These are phyloP conservation scores for Pagetopsis macropterus DNA, from an alignment of 2,797 vertebrate species.

Conservation along the genomic window DNA sequence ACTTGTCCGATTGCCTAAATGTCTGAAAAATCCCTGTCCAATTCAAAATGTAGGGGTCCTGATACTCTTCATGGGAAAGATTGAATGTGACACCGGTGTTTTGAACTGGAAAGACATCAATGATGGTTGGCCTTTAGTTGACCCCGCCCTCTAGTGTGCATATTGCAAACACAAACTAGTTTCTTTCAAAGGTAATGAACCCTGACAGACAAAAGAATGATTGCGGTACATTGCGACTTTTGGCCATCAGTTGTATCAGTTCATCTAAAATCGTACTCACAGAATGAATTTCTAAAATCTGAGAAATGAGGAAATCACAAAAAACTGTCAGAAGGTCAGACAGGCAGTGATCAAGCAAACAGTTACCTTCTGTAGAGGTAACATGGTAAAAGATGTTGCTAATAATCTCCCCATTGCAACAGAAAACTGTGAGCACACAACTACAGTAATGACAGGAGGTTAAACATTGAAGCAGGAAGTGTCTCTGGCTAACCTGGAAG, in stretches of 20 bases:
- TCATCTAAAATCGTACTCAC: background rate
- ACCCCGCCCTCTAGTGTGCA: background rate
- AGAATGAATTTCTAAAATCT: background rate
- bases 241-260: background rate
- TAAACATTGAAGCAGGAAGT: constrained; percentile 1
- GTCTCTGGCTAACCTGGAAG: background rate
- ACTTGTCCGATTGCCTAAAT: background rate
- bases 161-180: background rate
- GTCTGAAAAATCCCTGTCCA: background rate
- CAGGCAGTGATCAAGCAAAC: background rate
- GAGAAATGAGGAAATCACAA: background rate
- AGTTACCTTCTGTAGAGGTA: background rate
- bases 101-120: background rate
- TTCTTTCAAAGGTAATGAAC: background rate
- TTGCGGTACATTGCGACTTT: background rate
- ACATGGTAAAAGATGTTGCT: background rate
- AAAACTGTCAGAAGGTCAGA: background rate
- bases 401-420: background rate
- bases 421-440: background rate
- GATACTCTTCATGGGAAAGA: background rate
- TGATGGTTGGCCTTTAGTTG: background rate
- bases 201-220: background rate
- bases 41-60: background rate
- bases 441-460: background rate
- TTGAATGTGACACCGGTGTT: background rate